Conservation (phyloP, 2,797 vertebrate genomes). For the Dendrocincla tyrannina region DNA sequence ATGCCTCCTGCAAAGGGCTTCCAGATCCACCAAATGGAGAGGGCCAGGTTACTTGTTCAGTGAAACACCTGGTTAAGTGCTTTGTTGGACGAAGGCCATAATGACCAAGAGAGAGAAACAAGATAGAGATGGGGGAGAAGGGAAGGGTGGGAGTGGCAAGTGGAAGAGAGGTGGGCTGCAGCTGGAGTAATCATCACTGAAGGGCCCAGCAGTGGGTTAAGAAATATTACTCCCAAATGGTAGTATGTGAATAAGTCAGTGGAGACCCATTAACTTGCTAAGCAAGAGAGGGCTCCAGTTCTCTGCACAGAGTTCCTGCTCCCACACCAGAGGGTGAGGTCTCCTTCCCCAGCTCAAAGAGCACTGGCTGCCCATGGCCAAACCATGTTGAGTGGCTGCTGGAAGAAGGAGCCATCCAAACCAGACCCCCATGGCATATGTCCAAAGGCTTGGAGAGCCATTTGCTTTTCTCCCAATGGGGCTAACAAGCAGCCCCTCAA, state of each 20-base stretch:
- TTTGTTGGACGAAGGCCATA: constrained; percentile 27
- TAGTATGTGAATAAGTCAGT: background rate
- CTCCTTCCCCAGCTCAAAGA: background rate
- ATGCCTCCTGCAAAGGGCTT: background rate
- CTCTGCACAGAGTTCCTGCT: background rate
- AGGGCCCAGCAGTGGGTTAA: background rate
- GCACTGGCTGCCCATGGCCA: background rate
- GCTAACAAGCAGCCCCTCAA: background rate
- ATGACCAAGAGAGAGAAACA: background rate
- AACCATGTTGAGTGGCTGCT: background rate
- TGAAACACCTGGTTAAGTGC: constrained; percentile 54
- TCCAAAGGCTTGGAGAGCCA: background rate
- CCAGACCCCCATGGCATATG: background rate
- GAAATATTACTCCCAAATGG: background rate
- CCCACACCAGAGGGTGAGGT: accelerated
- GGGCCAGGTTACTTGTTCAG: background rate
- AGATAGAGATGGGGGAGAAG: background rate
- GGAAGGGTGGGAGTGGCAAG: background rate
- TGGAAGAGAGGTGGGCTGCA: background rate
- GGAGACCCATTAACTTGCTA: background rate
- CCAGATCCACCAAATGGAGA: accelerated
- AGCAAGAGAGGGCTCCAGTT: background rate
- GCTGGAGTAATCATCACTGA: background rate
- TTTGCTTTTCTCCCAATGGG: background rate
- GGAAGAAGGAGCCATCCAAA: background rate